Conservation (phyloP, 1,140 invertebrate genomes). For the Samia ricini region DNA sequence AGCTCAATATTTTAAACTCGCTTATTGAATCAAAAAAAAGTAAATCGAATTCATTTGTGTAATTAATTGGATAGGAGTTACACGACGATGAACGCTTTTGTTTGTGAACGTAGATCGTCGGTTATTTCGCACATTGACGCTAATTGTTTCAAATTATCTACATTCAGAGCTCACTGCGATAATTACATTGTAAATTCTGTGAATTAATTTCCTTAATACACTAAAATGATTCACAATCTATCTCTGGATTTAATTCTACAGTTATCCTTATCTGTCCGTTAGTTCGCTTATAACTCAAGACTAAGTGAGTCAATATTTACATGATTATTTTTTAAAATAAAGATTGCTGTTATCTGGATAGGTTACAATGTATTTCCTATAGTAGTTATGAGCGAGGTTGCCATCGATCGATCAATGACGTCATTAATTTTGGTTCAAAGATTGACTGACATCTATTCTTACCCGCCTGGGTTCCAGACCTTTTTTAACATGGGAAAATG, state of each 20-base stretch:
- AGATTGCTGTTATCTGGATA: too few species aligned
- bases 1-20: not conserved
- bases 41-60: slow-evolving; percentile 15
- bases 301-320: too few species aligned
- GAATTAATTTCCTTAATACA: not conserved
- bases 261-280: too few species aligned
- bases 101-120: slow-evolving; percentile 1
- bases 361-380: too few species aligned
- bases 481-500: too few species aligned
- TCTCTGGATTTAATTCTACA: not conserved
- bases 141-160: slow-evolving; percentile 9
- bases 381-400: too few species aligned
- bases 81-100: slow-evolving; percentile 4
- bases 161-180: not conserved
- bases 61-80: slow-evolving; percentile 13
- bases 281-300: too few species aligned
- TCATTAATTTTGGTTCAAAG: too few species aligned
- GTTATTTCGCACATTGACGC: not conserved
- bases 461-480: too few species aligned
- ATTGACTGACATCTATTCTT: too few species aligned
- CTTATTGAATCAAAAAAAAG: slow-evolving; percentile 5
- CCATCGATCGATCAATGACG: too few species aligned
- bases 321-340: too few species aligned
- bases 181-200: not conserved
- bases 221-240: not conserved